These are phyloP conservation scores for Vidua macroura DNA, from an alignment of 2,113 vertebrate species.

Conservation along the genomic window DNA sequence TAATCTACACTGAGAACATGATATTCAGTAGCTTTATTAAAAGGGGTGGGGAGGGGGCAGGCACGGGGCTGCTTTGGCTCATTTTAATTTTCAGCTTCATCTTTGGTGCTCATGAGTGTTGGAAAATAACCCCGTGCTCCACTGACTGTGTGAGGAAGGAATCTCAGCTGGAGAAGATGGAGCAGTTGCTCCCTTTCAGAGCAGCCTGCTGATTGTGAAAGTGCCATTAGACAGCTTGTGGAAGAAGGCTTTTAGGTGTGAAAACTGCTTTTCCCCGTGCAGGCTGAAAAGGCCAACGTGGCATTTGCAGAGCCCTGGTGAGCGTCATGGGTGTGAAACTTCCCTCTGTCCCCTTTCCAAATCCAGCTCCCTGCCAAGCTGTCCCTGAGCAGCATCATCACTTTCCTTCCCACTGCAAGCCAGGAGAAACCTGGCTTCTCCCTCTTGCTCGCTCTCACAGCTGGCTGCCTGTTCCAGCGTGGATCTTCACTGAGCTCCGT, in stretches of 20 bases:
- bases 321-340: background rate
- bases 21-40: slow-evolving; percentile 43
- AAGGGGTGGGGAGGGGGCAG: background rate
- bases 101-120: background rate
- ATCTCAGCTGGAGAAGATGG: background rate
- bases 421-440: background rate
- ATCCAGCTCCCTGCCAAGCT: background rate
- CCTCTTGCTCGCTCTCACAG: background rate
- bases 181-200: background rate
- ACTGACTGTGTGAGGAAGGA: background rate
- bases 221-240: background rate
- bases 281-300: background rate
- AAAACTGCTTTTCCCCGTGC: background rate
- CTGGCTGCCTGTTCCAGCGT: background rate
- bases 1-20: background rate
- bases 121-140: background rate
- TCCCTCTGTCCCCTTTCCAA: background rate
- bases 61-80: background rate
- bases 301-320: slow-evolving; percentile 1
- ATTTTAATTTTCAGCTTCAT: background rate
- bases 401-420: background rate
- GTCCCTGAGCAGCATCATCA: background rate
- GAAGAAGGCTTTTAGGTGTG: background rate
- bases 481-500: background rate
- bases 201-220: background rate